Conservation (phyloP, 2,797 vertebrate genomes). For the Echeneis naucrates region DNA sequence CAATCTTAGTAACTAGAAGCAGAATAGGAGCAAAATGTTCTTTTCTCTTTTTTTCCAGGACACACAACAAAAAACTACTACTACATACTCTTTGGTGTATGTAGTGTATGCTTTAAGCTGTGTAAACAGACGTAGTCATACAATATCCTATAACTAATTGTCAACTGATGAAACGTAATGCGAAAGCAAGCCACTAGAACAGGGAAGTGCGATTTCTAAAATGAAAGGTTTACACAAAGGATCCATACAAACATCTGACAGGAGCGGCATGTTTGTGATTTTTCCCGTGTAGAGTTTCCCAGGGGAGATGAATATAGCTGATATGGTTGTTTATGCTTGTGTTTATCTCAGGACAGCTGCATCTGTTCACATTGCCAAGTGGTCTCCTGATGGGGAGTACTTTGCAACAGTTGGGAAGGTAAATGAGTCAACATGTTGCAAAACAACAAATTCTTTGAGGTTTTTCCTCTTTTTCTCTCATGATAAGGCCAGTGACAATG, state of each 20-base stretch:
- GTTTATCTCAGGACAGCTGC: slow-evolving; percentile 88
- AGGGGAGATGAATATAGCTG: slow-evolving; percentile 59
- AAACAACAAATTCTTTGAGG: neutral
- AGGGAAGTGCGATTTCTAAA: slow-evolving; percentile 45
- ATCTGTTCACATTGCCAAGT: slow-evolving; percentile 93
- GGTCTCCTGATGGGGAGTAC: slow-evolving; percentile 98
- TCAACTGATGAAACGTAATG: slow-evolving; percentile 57
- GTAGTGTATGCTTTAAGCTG: slow-evolving; percentile 26
- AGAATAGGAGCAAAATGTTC: neutral
- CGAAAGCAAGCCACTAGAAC: too few relatives aligned
- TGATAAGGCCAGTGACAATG: neutral
- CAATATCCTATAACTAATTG: slow-evolving; percentile 46
- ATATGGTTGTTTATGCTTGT: slow-evolving; percentile 35
- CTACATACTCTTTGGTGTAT: slow-evolving; percentile 24
- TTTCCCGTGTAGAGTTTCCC: neutral
- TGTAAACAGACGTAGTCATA: slow-evolving; percentile 39
- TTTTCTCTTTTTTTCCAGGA: neutral
- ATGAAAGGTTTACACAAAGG: slow-evolving; percentile 14
- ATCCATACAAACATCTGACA: slow-evolving; percentile 17
- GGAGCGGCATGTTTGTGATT: neutral
- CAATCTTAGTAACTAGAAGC: neutral
- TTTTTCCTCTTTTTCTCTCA: neutral
- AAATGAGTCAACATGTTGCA: slow-evolving; percentile 28
- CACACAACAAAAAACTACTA: neutral
- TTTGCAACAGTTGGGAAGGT: slow-evolving; percentile 98